Conservation (phyloP, 2,888 invertebrate genomes). For the Lamellibrachia satsuma region DNA sequence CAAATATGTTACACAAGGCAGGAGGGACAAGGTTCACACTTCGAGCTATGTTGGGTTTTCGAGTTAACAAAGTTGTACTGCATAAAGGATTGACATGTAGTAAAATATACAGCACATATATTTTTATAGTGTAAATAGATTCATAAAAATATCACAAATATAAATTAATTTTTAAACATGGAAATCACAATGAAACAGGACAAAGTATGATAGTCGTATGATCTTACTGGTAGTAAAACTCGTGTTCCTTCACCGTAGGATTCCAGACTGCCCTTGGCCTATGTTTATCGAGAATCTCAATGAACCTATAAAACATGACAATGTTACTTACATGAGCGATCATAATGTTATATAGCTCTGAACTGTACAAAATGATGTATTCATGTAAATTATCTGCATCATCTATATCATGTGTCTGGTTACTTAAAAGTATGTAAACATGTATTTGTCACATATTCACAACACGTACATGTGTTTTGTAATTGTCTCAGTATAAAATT, state of each 20-base stretch:
- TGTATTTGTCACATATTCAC: background rate
- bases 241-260: constrained; percentile 82
- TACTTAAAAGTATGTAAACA: no score
- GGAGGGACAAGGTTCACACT: no score
- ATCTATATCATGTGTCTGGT: background rate
- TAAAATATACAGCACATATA: background rate
- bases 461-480: background rate
- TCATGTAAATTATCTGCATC: background rate
- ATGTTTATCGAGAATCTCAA: constrained; percentile 78
- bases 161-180: background rate
- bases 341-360: background rate
- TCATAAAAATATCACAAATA: background rate
- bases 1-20: no score
- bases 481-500: background rate
- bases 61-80: background rate
- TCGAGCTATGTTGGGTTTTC: background rate
- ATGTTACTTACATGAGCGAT: background rate
- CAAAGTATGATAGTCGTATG: background rate
- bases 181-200: background rate
- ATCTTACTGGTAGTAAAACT: constrained; percentile 80
- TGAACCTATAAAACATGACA: constrained; percentile 59
- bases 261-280: constrained; percentile 83
- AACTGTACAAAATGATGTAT: background rate
- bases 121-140: background rate
- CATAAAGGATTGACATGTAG: background rate